Percentiles rank a stretch among this genome's conserved stretches.
These are phyloP conservation scores for Apamea monoglypha DNA, from an alignment of 2,888 invertebrate genomes.

Conservation along the genomic window DNA sequence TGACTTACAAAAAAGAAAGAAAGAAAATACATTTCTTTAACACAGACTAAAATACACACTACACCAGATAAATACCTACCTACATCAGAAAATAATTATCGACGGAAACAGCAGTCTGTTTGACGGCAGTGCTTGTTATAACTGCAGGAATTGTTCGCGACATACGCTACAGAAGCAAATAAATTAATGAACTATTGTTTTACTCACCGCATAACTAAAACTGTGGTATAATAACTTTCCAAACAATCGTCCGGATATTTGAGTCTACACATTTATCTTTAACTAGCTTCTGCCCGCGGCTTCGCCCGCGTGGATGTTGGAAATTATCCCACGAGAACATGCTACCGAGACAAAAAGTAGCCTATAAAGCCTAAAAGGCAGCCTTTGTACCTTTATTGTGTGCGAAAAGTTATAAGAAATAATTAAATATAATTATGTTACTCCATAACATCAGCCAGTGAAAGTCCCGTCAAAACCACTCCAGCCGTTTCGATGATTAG, in stretches of 20 bases:
- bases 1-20: not conserved
- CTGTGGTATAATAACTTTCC: conserved; percentile 5
- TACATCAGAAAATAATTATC: not conserved
- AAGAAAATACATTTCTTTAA: not conserved
- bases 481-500: too few species aligned
- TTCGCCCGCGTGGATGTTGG: too few species aligned
- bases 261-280: not conserved
- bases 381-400: too few species aligned
- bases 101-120: conserved; percentile 8
- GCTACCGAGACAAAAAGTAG: too few species aligned
- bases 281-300: too few species aligned
- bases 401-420: too few species aligned
- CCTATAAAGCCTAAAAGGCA: too few species aligned
- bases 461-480: too few species aligned
- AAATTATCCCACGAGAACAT: too few species aligned
- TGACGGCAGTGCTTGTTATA: conserved; percentile 27
- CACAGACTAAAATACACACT: too few species aligned
- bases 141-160: conserved; percentile 22
- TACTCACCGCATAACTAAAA: conserved; percentile 12
- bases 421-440: too few species aligned
- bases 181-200: conserved; percentile 61
- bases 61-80: not conserved
- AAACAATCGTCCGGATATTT: conserved; percentile 12
- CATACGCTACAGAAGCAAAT: conserved; percentile 42
- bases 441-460: too few species aligned